A percentile compares a stretch with the other conserved stretches of the same genome.
phyloP scores from a whole-genome alignment of 2,113 vertebrate species.

The Hyla sarda region DNA sequence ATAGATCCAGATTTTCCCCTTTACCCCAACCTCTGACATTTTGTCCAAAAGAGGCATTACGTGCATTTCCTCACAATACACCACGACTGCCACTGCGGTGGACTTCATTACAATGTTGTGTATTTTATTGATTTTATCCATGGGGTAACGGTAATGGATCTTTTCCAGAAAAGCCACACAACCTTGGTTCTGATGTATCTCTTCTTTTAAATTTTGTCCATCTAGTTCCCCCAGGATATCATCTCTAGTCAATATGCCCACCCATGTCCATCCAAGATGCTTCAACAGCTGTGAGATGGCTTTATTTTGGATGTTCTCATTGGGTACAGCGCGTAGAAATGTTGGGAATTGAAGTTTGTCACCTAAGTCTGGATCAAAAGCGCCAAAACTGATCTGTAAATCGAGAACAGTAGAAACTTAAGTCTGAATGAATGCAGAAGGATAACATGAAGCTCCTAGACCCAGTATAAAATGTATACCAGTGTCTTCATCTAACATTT shows the following conservation, averaged over 20 bases:
- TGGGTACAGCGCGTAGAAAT: slow-evolving; percentile 38
- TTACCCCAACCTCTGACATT: background rate
- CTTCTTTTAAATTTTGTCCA: slow-evolving; percentile 45
- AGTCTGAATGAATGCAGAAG: too few relatives aligned
- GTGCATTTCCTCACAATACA: slow-evolving; percentile 51
- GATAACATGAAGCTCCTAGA: too few relatives aligned
- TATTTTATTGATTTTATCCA: background rate
- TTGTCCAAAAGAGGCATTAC: slow-evolving; percentile 38
- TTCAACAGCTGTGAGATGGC: slow-evolving; percentile 38
- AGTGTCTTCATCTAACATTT: too few relatives aligned
- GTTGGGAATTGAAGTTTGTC: slow-evolving; percentile 34
- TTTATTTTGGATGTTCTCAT: slow-evolving; percentile 45
- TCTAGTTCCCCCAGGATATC: slow-evolving; percentile 31
- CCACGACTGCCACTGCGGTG: slow-evolving; percentile 5
- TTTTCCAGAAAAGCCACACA: slow-evolving; percentile 48
- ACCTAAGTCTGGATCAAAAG: slow-evolving; percentile 35
- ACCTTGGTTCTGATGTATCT: background rate
- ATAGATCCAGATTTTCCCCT: slow-evolving; percentile 34
- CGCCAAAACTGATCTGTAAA: slow-evolving; percentile 46
- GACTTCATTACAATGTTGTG: background rate
- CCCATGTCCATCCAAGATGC: slow-evolving; percentile 45
- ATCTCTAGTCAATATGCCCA: slow-evolving; percentile 48
- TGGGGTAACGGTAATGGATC: slow-evolving; percentile 47
- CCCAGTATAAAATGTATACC: too few relatives aligned
- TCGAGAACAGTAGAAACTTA: background rate